A percentile compares a stretch with the other conserved stretches of the same genome.
Conservation (phyloP, 2,888 invertebrate species). For the Napeogenes sylphis region DNA sequence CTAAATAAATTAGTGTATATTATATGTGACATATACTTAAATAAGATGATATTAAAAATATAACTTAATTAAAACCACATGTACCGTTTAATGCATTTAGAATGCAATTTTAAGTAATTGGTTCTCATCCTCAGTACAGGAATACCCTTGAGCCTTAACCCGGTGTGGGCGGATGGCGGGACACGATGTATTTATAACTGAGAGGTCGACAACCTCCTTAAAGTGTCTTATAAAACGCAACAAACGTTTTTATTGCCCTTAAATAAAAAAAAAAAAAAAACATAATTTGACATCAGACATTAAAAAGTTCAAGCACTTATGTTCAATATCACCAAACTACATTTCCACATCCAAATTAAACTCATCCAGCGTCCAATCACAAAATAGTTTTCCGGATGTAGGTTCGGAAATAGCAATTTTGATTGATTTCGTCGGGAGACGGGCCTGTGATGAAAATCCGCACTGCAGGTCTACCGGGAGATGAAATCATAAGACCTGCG, state of each 20-base stretch:
- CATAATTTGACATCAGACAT: not conserved
- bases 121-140: constrained; percentile 23
- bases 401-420: constrained; percentile 62
- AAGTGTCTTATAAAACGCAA: constrained; percentile 32
- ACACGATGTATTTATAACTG: constrained; percentile 58
- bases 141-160: constrained; percentile 66
- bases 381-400: constrained; percentile 32
- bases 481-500: constrained; percentile 5
- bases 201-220: constrained; percentile 58
- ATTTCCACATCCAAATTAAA: constrained; percentile 15
- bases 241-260: constrained; percentile 8
- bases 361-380: constrained; percentile 24
- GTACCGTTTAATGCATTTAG: too few species aligned
- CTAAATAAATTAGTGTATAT: too few species aligned
- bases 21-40: too few species aligned
- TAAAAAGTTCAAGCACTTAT: too few species aligned
- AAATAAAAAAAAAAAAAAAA: not conserved
- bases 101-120: constrained; percentile 1
- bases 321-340: not conserved
- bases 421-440: constrained; percentile 54
- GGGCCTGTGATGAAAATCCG: constrained; percentile 25
- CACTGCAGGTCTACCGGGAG: constrained; percentile 13
- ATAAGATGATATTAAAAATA: too few species aligned
- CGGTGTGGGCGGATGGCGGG: constrained; percentile 62
- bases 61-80: too few species aligned